A percentile compares a stretch with the other conserved stretches of the same genome.
phyloP scores from a whole-genome alignment of 2,113 vertebrate species.

The Pogonocichla stellata region DNA sequence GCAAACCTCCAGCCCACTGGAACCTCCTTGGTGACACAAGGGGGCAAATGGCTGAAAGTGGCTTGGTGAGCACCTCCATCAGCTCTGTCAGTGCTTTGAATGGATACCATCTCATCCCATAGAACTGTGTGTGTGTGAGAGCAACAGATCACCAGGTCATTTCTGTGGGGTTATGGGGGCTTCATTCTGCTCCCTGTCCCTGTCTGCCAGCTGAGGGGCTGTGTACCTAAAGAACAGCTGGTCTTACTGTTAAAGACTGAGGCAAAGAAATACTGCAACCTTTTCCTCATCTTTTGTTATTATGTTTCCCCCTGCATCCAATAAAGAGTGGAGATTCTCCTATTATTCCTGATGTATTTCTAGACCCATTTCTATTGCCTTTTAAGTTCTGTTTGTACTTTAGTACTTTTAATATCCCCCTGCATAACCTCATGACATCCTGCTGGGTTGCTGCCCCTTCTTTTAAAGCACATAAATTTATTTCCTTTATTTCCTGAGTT shows the following conservation, averaged over 20 bases:
- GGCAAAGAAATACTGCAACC: neutral
- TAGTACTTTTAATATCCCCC: neutral
- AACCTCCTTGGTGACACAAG: neutral
- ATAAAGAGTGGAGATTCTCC: neutral
- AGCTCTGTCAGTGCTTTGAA: neutral
- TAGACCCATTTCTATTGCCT: neutral
- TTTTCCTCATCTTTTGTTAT: neutral
- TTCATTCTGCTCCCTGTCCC: neutral
- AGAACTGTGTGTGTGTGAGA: neutral
- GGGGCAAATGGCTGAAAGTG: neutral
- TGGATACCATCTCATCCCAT: neutral
- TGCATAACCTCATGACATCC: neutral
- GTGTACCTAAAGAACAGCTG: neutral
- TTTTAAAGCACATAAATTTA: neutral
- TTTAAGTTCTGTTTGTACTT: neutral
- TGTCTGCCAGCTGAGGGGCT: neutral
- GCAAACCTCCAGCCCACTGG: neutral
- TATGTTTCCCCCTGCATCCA: neutral
- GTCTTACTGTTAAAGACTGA: neutral
- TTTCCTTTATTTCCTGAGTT: neutral
- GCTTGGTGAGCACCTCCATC: rapidly evolving
- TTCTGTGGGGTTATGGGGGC: neutral
- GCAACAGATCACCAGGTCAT: neutral
- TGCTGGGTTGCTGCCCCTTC: neutral
- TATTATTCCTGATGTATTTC: neutral